Percentiles rank a stretch among this genome's conserved stretches.
Conservation (phyloP, 2,113 vertebrate species). For the Acanthochromis polyacanthus region DNA sequence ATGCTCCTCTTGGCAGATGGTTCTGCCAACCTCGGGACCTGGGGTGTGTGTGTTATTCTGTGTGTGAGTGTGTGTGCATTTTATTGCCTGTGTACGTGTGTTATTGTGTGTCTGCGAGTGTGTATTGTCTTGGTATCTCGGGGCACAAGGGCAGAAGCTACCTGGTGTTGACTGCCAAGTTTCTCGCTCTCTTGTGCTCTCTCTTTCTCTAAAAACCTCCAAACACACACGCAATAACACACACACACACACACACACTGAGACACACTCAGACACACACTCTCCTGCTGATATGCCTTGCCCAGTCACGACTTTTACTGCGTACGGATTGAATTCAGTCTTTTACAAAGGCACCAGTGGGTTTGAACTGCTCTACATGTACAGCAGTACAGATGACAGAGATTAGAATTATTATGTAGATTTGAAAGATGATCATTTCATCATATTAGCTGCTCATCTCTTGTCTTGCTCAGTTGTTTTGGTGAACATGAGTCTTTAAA, state of each 20-base stretch:
- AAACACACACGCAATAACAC: conserved; percentile 23
- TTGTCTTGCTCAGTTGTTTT: no score
- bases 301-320: conserved; percentile 50
- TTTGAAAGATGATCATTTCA: no score
- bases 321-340: conserved; percentile 16
- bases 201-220: conserved; percentile 41
- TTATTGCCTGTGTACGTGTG: background rate
- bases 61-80: conserved; percentile 30
- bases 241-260: conserved; percentile 32
- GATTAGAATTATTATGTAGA: no score
- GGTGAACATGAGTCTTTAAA: no score
- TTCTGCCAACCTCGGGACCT: conserved; percentile 66
- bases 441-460: no score
- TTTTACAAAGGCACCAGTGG: conserved; percentile 14
- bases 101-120: conserved; percentile 25
- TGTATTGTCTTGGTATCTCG: conserved; percentile 65
- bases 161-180: conserved; percentile 70
- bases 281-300: conserved; percentile 7
- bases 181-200: conserved; percentile 54
- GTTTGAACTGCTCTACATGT: background rate
- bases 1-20: conserved; percentile 80
- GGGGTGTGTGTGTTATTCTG: conserved; percentile 18
- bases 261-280: conserved; percentile 15
- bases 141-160: conserved; percentile 70
- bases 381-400: no score